Evolutionary conservation across 2,888 invertebrate genomes (phyloP).

Genomic region (Brachyptera putata): DNA sequence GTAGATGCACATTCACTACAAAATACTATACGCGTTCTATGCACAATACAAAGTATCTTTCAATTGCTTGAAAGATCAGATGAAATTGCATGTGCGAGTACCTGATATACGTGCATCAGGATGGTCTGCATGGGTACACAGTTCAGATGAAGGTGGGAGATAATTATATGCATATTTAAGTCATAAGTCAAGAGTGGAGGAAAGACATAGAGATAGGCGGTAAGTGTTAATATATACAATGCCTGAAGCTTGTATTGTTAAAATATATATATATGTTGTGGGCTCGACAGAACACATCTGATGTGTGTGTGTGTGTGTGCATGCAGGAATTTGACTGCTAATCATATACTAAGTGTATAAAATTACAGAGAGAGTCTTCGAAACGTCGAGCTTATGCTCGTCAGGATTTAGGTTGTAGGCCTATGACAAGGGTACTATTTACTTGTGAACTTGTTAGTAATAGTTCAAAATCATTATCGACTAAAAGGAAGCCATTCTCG

Average conservation of each 20-base stretch:
- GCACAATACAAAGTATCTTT: too few species aligned
- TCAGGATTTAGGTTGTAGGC: too few species aligned
- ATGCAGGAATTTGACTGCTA: slow-evolving; percentile 9
- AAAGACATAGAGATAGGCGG: neutral
- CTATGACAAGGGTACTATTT: too few species aligned
- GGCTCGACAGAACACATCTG: too few species aligned
- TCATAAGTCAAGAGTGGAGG: slow-evolving; percentile 4
- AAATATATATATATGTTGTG: slow-evolving; percentile 5
- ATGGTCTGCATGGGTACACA: too few species aligned
- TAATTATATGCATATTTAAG: slow-evolving; percentile 15
- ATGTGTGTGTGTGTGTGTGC: neutral
- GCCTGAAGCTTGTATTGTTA: slow-evolving; percentile 12
- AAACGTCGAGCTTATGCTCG: slow-evolving; percentile 8
- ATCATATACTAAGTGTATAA: neutral
- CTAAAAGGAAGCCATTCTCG: slow-evolving; percentile 19
- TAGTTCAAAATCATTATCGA: slow-evolving; percentile 20
- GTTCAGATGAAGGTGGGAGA: too few species aligned
- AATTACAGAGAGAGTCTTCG: neutral
- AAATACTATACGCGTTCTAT: too few species aligned
- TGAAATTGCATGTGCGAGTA: too few species aligned
- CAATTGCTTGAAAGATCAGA: too few species aligned
- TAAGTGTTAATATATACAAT: slow-evolving; percentile 14
- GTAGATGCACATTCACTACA: too few species aligned
- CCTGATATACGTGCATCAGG: too few species aligned
- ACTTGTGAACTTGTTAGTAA: too few species aligned